Evolutionary conservation across 2,888 invertebrate genomes (phyloP), one percentile per base, ranked within the genome.

Genomic region (Eristalinus aeneus): DNA sequence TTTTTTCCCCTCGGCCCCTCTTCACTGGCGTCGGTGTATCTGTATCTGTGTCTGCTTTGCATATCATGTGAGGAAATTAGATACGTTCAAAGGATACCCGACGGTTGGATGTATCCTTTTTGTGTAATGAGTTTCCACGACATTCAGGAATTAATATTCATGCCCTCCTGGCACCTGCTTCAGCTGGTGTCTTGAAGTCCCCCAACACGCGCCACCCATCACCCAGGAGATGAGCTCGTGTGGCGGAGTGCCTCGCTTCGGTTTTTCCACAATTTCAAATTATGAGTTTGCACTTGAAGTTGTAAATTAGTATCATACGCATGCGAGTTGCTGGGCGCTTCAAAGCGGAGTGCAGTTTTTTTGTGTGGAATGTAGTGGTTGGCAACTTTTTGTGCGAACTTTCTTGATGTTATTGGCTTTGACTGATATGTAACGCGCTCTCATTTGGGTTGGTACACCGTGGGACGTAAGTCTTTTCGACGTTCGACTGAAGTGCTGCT

Each of bases 1-100:
- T 39, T 58, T 16, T 46, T 27, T 39, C 11, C 16, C n/a, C n/a
- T 0, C n/a, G 12, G 5, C n/a, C n/a, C 16, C n/a, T 1, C 12
- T 0, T 3, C 39, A 5, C 39, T 16, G 12, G 6, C 39, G 39
- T 16, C 6, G 8, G 16, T 1, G 46, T 46, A 16, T 1, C 46
- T 46, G 16, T 16, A 16, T 16, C 16, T 36, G 60, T 79, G 54
- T 72, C 65, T 67, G 27, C 20, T 72, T 60, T 65, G 53, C 65
- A 72, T 78, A 78, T 60, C 27, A 53, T 53, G 22, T 2, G 9
- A 53, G 65, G 65, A 67, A 60, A 78, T 78, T 78, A 72, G 72
- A 65, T 72, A 36, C 34, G 31, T 64, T 78, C 65, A 65, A 58
- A 78, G 65, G 31, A 20, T 63, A 63, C 54, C 67, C 31, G 27